A percentile compares a stretch with the other conserved stretches of the same genome.
Evolutionary conservation across 1,140 invertebrate species (phyloP).

Genomic region (Drosophila erecta): DNA sequence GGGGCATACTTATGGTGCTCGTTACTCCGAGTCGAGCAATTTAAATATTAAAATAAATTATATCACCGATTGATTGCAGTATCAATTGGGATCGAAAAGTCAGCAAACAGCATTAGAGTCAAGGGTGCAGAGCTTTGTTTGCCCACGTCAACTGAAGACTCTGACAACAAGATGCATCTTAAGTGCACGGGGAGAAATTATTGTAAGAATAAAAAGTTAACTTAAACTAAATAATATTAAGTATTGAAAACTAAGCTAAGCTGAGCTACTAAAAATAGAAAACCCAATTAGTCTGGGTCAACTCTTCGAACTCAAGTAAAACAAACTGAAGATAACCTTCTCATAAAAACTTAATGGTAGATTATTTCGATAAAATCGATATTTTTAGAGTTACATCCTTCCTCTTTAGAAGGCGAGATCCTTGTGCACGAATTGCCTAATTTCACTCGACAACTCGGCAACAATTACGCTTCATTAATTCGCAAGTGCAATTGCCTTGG

Average conservation of each 20-base stretch:
- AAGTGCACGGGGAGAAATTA: conserved; percentile 12
- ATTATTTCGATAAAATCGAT: too few relatives aligned
- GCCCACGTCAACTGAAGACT: conserved; percentile 32
- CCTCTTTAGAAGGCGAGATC: neutral
- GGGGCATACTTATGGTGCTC: conserved; percentile 14
- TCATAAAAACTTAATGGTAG: too few relatives aligned
- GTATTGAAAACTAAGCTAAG: neutral
- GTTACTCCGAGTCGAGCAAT: conserved; percentile 17
- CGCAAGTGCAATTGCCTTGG: conserved; percentile 66
- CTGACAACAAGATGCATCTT: conserved; percentile 20
- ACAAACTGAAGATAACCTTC: too few relatives aligned
- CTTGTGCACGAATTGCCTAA: conserved; percentile 54
- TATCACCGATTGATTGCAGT: conserved; percentile 19
- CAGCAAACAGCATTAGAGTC: conserved; percentile 22
- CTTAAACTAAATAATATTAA: neutral
- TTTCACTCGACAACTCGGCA: conserved; percentile 53
- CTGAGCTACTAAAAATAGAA: neutral
- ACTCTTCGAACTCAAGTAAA: too few relatives aligned
- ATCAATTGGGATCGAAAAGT: conserved; percentile 15
- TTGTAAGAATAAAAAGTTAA: neutral
- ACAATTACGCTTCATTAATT: conserved; percentile 81
- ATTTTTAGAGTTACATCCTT: neutral
- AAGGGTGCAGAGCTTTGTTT: neutral
- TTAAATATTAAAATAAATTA: conserved; percentile 55
- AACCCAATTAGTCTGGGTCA: too few relatives aligned